Evolutionary conservation across 2,113 vertebrate species (phyloP).

Genomic region (Progne subis): DNA sequence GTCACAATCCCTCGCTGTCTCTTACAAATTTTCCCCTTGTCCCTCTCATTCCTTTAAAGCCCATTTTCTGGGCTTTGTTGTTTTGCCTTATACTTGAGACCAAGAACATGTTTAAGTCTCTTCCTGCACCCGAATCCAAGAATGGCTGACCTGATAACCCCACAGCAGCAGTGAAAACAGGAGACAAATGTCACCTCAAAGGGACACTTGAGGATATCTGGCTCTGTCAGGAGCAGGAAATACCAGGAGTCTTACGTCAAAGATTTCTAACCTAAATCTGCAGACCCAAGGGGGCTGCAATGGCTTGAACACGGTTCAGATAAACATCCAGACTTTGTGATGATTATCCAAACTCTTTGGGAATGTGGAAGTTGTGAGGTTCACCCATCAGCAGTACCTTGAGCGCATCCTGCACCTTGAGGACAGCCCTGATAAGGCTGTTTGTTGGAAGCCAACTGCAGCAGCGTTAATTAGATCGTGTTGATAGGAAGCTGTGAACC

Average conservation of each 20-base stretch:
- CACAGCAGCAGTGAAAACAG: neutral
- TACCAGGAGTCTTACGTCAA: slow-evolving; percentile 24
- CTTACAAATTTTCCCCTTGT: neutral
- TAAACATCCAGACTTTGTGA: slow-evolving; percentile 60
- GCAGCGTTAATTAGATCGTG: neutral
- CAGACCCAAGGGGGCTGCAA: slow-evolving; percentile 4
- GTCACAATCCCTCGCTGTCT: neutral
- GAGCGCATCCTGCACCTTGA: slow-evolving; percentile 13
- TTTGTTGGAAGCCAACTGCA: neutral
- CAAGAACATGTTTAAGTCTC: neutral
- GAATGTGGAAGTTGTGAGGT: slow-evolving; percentile 1
- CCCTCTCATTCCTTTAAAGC: neutral
- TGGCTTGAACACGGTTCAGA: neutral
- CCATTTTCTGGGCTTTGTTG: neutral
- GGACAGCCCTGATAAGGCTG: neutral
- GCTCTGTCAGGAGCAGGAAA: slow-evolving; percentile 47
- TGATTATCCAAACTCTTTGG: slow-evolving; percentile 17
- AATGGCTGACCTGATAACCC: slow-evolving; percentile 1
- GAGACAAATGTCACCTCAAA: slow-evolving; percentile 42
- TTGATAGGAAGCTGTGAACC: neutral
- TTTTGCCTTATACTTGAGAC: neutral
- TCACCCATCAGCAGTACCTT: neutral
- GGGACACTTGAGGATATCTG: slow-evolving; percentile 11
- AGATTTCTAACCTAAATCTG: slow-evolving; percentile 9
- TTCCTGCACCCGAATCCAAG: slow-evolving; percentile 30